Evolutionary conservation across 2,888 invertebrate species (phyloP).

Genomic region (Gibbula magus): DNA sequence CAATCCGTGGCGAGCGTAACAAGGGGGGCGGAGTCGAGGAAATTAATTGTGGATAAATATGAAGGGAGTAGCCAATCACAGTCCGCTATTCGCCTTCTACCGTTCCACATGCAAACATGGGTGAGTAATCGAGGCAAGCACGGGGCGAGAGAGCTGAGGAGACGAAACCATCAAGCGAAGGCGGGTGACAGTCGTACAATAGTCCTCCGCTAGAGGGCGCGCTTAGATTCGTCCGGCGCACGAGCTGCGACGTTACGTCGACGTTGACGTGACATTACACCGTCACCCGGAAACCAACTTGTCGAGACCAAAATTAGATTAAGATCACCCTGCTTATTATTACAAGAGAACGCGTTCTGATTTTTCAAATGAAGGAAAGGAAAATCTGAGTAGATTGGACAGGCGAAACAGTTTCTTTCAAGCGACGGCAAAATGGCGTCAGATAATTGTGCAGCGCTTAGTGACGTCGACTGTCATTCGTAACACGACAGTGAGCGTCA

Average conservation of each 20-base stretch:
- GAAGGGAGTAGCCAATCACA: slow-evolving; percentile 22
- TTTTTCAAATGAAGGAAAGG: slow-evolving; percentile 1
- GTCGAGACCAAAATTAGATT: slow-evolving; percentile 12
- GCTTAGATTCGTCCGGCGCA: slow-evolving; percentile 4
- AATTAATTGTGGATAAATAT: slow-evolving; percentile 44
- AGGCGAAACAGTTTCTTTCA: slow-evolving; percentile 15
- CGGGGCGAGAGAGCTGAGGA: neutral
- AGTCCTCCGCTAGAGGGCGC: slow-evolving; percentile 12
- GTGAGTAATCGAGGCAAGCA: slow-evolving; percentile 13
- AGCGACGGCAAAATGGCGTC: slow-evolving; percentile 16
- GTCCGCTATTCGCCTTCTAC: neutral
- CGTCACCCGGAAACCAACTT: slow-evolving; percentile 26
- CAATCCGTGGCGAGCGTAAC: slow-evolving; percentile 38
- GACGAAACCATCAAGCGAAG: neutral
- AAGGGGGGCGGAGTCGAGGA: slow-evolving; percentile 41
- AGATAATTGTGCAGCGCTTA: neutral
- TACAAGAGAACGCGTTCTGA: neutral
- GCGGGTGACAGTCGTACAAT: neutral
- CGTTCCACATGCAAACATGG: slow-evolving; percentile 12
- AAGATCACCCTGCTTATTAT: slow-evolving; percentile 21
- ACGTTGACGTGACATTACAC: slow-evolving; percentile 18
- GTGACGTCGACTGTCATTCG: neutral
- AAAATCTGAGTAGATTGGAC: slow-evolving; percentile 16
- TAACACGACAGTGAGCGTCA: too few relatives aligned
- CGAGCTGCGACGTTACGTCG: slow-evolving; percentile 19